Evolutionary conservation across 2,888 invertebrate genomes (phyloP).

Genomic region (Cheiracanthium punctorium): DNA sequence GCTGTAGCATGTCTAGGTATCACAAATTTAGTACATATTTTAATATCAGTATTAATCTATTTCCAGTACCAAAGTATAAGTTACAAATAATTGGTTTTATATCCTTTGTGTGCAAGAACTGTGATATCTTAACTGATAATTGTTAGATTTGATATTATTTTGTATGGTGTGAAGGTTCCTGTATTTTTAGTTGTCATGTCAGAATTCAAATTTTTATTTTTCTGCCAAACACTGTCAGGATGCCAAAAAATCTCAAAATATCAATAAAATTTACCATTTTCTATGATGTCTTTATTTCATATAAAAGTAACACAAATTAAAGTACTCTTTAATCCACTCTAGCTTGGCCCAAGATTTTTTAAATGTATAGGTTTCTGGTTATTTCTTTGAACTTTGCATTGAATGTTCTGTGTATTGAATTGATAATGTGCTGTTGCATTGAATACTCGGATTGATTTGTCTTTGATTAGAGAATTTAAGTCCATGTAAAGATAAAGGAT

Average conservation of each 20-base stretch:
- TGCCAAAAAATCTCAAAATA: background rate
- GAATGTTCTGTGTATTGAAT: no score
- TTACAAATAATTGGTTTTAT: background rate
- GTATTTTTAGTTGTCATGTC: slow-evolving; percentile 35
- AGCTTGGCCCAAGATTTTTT: no score
- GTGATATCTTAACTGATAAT: slow-evolving; percentile 50
- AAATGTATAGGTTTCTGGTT: no score
- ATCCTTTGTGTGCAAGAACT: slow-evolving; percentile 34
- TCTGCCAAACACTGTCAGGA: slow-evolving; percentile 15
- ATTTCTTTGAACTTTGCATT: no score
- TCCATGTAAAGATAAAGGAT: no score
- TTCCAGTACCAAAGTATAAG: background rate
- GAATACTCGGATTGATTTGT: no score
- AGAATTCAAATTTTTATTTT: slow-evolving; percentile 55
- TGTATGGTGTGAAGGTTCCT: slow-evolving; percentile 56
- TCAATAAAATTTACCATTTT: slow-evolving; percentile 8
- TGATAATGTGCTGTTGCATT: no score
- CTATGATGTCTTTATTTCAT: background rate
- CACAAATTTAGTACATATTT: background rate
- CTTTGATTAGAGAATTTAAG: no score
- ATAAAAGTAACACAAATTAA: no score
- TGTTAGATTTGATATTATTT: slow-evolving; percentile 41
- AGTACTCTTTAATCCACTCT: no score
- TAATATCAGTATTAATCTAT: background rate
- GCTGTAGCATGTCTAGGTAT: background rate